Percentiles rank a stretch among this genome's conserved stretches.
Evolutionary conservation across 2,888 invertebrate genomes (phyloP).

Genomic region (Hipparchia sbordonii): DNA sequence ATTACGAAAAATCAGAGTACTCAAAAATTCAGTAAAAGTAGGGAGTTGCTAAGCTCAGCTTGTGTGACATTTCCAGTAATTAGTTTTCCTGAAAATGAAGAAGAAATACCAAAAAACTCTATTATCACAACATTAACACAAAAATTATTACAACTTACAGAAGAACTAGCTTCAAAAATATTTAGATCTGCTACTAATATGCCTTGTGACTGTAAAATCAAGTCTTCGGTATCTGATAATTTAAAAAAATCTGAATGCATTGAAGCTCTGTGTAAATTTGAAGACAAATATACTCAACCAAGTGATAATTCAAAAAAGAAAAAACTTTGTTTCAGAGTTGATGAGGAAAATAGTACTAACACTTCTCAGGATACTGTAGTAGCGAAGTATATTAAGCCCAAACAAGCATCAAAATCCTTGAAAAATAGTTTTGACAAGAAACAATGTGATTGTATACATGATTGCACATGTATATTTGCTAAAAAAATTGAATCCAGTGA

Average conservation of each 20-base stretch:
- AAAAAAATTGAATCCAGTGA: conserved; percentile 1
- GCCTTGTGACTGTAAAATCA: background rate
- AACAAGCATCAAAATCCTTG: background rate
- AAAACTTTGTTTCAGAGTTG: background rate
- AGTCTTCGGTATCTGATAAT: background rate
- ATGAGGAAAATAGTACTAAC: background rate
- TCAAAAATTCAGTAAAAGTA: conserved; percentile 2
- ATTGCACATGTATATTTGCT: background rate
- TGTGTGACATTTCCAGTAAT: conserved; percentile 15
- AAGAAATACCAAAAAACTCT: background rate
- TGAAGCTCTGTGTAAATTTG: background rate
- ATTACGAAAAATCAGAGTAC: background rate
- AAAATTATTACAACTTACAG: background rate
- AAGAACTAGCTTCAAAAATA: conserved; percentile 16
- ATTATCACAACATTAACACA: background rate
- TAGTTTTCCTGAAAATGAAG: conserved; percentile 14
- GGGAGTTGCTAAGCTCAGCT: background rate
- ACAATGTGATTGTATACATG: background rate
- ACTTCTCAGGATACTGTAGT: background rate
- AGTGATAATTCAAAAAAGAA: background rate
- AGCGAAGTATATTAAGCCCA: background rate
- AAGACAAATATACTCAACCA: conserved; percentile 10
- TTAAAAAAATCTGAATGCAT: conserved; percentile 9
- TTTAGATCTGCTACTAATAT: background rate
- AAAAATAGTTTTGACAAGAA: background rate